phyloP scores from a whole-genome alignment of 2,797 vertebrate genomes.

The Coracias cyanogaster region DNA sequence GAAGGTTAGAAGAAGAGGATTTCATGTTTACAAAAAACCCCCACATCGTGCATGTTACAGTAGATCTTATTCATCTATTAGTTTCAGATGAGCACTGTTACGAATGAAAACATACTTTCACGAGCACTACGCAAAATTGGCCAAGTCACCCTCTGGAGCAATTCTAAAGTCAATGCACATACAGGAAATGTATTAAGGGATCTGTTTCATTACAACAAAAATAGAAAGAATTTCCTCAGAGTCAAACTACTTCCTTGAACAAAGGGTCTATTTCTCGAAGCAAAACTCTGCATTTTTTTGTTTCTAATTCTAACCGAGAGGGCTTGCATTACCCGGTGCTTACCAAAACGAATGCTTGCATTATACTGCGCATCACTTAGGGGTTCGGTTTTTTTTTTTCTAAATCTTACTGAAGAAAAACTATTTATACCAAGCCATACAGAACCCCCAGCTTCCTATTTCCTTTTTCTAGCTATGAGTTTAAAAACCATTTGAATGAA shows the following conservation, averaged over 20 bases:
- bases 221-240: not conserved
- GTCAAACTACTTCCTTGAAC: not conserved
- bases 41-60: conserved; percentile 9
- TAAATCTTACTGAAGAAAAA: not conserved
- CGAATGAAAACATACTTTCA: not conserved
- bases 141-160: not conserved
- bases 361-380: not conserved
- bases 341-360: not conserved
- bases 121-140: not conserved
- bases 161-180: not conserved
- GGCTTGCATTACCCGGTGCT: not conserved
- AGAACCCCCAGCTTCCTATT: not conserved
- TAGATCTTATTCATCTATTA: conserved; percentile 62
- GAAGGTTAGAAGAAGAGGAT: not conserved
- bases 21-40: conserved; percentile 64
- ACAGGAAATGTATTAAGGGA: not conserved
- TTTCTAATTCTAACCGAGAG: not conserved
- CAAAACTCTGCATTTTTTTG: not conserved
- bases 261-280: not conserved
- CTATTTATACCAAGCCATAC: not conserved
- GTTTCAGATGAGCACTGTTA: conserved; percentile 39
- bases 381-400: not conserved
- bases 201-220: not conserved
- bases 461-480: not conserved
- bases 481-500: not conserved